phyloP scores from a whole-genome alignment of 2,113 vertebrate genomes.

The Ceratotherium simum region DNA sequence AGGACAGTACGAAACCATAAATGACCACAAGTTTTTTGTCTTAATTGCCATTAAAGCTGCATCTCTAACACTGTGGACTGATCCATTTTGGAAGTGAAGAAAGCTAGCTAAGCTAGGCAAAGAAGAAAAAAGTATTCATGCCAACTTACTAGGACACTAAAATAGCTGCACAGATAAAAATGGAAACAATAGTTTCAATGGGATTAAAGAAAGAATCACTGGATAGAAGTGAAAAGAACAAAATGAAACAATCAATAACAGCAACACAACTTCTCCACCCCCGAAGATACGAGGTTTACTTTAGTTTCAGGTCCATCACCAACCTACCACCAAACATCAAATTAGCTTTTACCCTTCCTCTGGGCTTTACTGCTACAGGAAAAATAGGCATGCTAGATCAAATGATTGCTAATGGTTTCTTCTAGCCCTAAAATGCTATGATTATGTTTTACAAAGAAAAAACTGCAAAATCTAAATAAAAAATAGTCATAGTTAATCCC shows the following conservation, averaged over 20 bases:
- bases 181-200: conserved; percentile 53
- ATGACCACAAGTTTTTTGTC: neutral
- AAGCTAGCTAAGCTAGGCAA: conserved; percentile 19
- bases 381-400: neutral
- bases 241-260: neutral
- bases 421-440: neutral
- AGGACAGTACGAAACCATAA: neutral
- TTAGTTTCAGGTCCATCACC: neutral
- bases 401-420: neutral
- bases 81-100: conserved; percentile 33
- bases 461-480: conserved; percentile 28
- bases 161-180: neutral
- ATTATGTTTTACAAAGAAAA: conserved; percentile 23
- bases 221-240: conserved; percentile 27
- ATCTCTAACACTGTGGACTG: neutral
- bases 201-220: conserved; percentile 18
- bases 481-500: neutral
- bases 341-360: neutral
- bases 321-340: conserved; percentile 17
- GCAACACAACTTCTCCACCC: neutral
- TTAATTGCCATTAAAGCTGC: neutral
- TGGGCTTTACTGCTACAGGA: neutral
- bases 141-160: neutral
- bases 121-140: neutral
- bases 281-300: neutral